Conservation (phyloP, 2,888 invertebrate genomes). For the Hirtodrosophila confusa region DNA sequence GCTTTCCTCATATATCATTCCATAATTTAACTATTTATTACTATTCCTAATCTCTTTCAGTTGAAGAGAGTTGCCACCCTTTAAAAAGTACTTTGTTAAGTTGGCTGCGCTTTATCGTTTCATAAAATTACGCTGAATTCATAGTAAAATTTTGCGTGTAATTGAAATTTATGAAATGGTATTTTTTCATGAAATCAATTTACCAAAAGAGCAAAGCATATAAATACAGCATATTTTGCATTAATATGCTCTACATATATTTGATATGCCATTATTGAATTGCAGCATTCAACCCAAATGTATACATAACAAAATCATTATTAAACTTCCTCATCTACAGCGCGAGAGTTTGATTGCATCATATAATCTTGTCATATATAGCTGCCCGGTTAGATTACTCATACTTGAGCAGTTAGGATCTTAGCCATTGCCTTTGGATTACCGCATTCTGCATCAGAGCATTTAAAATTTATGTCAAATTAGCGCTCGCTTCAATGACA, state of each 20-base stretch:
- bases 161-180: background rate
- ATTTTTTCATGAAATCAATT: no score
- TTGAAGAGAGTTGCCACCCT: no score
- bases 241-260: no score
- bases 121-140: no score
- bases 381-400: slow-evolving; percentile 1
- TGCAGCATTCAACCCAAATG: slow-evolving; percentile 19
- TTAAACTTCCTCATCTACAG: background rate
- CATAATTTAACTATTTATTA: no score
- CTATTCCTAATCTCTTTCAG: no score
- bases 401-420: slow-evolving; percentile 7
- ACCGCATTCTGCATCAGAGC: slow-evolving; percentile 51
- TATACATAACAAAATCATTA: slow-evolving; percentile 9
- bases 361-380: slow-evolving; percentile 2
- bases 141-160: no score
- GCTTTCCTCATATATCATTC: no score
- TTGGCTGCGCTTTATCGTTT: background rate
- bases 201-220: no score
- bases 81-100: no score
- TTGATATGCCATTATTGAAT: no score
- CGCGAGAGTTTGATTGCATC: background rate
- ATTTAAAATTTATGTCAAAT: slow-evolving; percentile 71
- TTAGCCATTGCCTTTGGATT: slow-evolving; percentile 22
- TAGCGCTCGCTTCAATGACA: slow-evolving; percentile 69
- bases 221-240: no score